Conservation (phyloP, 2,797 vertebrate species). For the Austrolebias charrua region DNA sequence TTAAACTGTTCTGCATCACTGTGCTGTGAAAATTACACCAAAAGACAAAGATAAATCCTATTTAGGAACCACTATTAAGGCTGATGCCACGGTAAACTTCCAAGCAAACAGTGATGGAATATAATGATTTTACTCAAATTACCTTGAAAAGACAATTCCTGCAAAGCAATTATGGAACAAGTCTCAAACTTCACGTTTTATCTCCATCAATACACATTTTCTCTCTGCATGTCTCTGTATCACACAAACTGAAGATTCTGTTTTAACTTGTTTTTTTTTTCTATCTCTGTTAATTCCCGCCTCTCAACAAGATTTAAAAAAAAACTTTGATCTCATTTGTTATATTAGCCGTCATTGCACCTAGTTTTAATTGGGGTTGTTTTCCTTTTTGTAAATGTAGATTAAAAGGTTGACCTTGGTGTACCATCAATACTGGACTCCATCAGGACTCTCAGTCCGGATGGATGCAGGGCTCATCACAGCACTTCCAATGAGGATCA, state of each 20-base stretch:
- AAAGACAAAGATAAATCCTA: too few species aligned
- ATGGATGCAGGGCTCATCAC: conserved; percentile 1
- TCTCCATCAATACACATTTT: neutral
- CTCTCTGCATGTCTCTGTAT: conserved; percentile 2
- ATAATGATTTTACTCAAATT: too few species aligned
- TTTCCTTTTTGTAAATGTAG: conserved; percentile 24
- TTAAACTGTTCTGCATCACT: too few species aligned
- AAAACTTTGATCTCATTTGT: neutral
- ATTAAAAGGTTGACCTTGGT: conserved; percentile 19
- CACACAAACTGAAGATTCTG: neutral
- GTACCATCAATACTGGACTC: neutral
- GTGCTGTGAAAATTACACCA: too few species aligned
- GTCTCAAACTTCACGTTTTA: neutral
- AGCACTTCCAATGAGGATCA: conserved; percentile 2
- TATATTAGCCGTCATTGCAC: conserved; percentile 8
- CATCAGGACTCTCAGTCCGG: conserved; percentile 12
- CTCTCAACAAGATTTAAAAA: conserved; percentile 4
- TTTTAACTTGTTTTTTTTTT: conserved; percentile 9
- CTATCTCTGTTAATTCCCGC: conserved; percentile 1
- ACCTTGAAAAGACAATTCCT: too few species aligned
- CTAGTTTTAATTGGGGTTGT: conserved; percentile 2
- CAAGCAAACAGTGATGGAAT: too few species aligned
- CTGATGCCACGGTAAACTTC: too few species aligned
- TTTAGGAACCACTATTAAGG: too few species aligned
- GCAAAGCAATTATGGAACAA: too few species aligned